Evolutionary conservation across 2,797 vertebrate species (phyloP).

Genomic region (Leucoraja ocellata): DNA sequence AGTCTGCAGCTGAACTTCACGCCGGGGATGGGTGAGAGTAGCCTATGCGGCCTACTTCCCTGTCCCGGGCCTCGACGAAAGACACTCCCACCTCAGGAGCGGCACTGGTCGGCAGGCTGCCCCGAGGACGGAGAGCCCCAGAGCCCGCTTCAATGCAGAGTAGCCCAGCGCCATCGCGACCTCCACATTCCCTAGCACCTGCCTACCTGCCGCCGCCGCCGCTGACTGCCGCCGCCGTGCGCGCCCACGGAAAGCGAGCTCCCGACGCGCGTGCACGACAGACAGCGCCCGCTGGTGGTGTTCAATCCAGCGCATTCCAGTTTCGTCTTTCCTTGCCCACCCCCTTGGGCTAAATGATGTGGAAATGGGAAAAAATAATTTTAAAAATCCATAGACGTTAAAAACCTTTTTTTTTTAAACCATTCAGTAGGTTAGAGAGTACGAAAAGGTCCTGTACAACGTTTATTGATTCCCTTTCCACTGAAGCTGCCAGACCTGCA

Average conservation of each 20-base stretch:
- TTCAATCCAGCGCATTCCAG: too few relatives aligned
- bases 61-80: too few relatives aligned
- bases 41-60: background rate
- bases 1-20: background rate
- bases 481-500: too few relatives aligned
- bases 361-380: too few relatives aligned
- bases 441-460: too few relatives aligned
- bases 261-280: background rate
- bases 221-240: background rate
- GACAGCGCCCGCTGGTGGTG: background rate
- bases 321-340: too few relatives aligned
- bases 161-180: too few relatives aligned
- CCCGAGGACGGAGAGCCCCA: background rate
- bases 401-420: rapidly evolving
- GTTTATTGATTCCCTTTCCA: too few relatives aligned
- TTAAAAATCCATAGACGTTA: too few relatives aligned
- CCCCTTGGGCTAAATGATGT: too few relatives aligned
- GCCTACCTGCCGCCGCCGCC: background rate
- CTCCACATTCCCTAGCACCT: too few relatives aligned
- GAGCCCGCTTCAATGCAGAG: background rate
- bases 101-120: background rate
- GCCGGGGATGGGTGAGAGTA: background rate
- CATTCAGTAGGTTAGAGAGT: too few relatives aligned
- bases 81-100: background rate
- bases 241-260: background rate